A percentile compares a stretch with the other conserved stretches of the same genome.
phyloP scores from a whole-genome alignment of 2,113 vertebrate species.

The Catharus fuscescens region DNA sequence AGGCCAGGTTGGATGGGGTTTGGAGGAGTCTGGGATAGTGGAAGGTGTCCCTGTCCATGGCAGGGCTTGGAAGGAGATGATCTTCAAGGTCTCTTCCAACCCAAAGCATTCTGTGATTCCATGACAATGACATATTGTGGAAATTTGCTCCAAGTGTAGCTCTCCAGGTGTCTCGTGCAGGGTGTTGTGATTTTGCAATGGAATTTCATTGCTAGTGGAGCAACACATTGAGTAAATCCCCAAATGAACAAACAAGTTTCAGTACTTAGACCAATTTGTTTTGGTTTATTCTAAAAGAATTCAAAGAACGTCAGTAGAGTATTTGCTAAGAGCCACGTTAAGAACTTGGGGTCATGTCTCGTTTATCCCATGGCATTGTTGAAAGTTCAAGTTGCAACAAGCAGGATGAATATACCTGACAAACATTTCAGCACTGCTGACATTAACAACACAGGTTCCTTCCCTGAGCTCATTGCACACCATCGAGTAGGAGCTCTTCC shows the following conservation, averaged over 20 bases:
- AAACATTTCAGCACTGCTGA: neutral
- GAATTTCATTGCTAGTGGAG: neutral
- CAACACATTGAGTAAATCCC: neutral
- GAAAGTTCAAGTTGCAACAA: neutral
- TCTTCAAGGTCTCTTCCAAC: neutral
- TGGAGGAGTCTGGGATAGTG: neutral
- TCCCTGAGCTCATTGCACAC: neutral
- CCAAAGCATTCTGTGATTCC: neutral
- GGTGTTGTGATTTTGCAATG: neutral
- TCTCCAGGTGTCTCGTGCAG: neutral
- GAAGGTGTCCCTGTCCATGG: neutral
- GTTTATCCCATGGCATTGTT: too few relatives aligned
- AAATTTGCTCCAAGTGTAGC: neutral
- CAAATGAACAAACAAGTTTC: neutral
- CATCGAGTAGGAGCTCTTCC: rapidly evolving
- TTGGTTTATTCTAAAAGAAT: neutral
- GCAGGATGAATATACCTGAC: neutral
- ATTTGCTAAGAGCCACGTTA: neutral
- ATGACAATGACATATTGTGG: neutral
- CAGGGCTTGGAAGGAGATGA: neutral
- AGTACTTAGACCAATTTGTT: rapidly evolving
- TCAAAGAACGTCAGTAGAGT: neutral
- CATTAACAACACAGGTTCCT: neutral
- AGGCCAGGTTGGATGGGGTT: rapidly evolving
- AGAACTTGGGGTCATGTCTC: too few relatives aligned